Conservation (phyloP, 2,113 vertebrate genomes). For the Poecile atricapillus region DNA sequence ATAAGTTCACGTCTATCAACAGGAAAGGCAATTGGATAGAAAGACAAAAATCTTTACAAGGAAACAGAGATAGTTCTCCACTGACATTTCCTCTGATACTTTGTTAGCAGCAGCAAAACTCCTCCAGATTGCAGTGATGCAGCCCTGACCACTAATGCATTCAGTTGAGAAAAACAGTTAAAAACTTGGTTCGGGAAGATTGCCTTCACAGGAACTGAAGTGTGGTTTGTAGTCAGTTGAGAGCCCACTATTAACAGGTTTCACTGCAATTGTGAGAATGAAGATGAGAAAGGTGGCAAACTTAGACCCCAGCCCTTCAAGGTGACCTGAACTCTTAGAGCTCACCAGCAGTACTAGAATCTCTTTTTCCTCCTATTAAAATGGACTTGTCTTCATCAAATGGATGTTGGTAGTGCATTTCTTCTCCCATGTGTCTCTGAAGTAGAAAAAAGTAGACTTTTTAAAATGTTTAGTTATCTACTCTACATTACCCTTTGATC, state of each 20-base stretch:
- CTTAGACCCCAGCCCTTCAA: too few species aligned
- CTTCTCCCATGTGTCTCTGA: neutral
- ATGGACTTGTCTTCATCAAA: neutral
- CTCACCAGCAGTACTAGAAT: neutral
- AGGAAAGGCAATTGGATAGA: neutral
- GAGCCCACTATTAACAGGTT: neutral
- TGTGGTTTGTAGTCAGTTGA: neutral
- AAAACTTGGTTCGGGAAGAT: neutral
- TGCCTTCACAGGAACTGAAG: neutral
- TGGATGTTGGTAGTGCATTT: neutral
- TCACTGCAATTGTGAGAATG: neutral
- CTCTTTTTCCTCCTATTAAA: neutral
- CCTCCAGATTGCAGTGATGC: neutral
- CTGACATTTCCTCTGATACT: neutral
- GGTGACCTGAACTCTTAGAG: neutral
- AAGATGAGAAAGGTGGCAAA: neutral
- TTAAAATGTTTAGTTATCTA: neutral
- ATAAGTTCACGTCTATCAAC: neutral
- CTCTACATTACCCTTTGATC: neutral
- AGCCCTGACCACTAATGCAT: neutral
- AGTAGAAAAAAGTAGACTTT: neutral
- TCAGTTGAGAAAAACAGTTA: neutral
- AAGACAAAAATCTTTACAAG: neutral
- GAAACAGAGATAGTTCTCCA: neutral
- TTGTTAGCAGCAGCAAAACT: conserved; percentile 1